Evolutionary conservation across 1,140 invertebrate species (phyloP).

Genomic region (Zaprionus taronus): DNA sequence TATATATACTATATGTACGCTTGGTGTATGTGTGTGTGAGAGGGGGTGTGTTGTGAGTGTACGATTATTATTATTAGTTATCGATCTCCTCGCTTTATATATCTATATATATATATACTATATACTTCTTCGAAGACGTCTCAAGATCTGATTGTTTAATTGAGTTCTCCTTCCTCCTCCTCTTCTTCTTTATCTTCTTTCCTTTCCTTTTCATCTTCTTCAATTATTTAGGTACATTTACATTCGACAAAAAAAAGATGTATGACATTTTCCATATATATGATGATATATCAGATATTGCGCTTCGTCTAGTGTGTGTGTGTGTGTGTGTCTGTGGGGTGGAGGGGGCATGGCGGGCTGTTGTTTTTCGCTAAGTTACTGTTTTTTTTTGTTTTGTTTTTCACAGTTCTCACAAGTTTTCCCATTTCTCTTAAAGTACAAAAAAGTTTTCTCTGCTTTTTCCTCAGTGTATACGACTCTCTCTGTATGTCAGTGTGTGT

Average conservation of each 20-base stretch:
- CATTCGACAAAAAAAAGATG: slow-evolving; percentile 12
- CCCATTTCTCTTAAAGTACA: slow-evolving; percentile 9
- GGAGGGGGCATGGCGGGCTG: neutral
- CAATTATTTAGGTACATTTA: slow-evolving; percentile 48
- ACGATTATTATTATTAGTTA: slow-evolving; percentile 24
- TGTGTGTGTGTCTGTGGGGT: slow-evolving; percentile 10
- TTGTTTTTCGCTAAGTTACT: slow-evolving; percentile 5
- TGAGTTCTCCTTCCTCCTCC: slow-evolving; percentile 3
- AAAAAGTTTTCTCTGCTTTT: neutral
- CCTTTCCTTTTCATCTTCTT: neutral
- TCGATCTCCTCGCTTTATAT: slow-evolving; percentile 14
- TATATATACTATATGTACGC: slow-evolving; percentile 23
- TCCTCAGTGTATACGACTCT: slow-evolving; percentile 10
- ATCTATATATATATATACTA: slow-evolving; percentile 7
- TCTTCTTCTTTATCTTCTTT: neutral
- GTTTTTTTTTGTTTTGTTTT: neutral
- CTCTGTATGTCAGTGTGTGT: slow-evolving; percentile 28
- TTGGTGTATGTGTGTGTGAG: slow-evolving; percentile 18
- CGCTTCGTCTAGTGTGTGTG: slow-evolving; percentile 21
- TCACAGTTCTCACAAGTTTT: slow-evolving; percentile 6
- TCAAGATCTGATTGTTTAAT: slow-evolving; percentile 33
- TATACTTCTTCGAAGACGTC: slow-evolving; percentile 28
- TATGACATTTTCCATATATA: neutral
- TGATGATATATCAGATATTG: slow-evolving; percentile 26
- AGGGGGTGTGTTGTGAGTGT: neutral